Evolutionary conservation across 1,140 invertebrate species (phyloP), one percentile per base, ranked within the genome.

Genomic region (Lordiphosa stackelbergi): DNA sequence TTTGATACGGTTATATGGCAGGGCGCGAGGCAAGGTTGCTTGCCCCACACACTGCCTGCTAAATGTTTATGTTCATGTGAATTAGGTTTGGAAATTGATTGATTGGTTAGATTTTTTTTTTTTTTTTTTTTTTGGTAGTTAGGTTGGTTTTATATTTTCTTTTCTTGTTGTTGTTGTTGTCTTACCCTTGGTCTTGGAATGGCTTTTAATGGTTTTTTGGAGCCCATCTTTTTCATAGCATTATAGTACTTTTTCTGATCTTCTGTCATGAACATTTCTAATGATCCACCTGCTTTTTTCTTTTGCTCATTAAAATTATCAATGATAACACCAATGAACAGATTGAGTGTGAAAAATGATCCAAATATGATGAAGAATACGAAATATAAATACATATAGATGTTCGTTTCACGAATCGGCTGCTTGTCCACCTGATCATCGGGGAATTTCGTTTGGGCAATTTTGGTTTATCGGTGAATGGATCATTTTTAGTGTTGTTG

Each of bases 171-270:
- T 68, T 69, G 64, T 84, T 84, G 71, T 86, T 84, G 69, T 87
- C 87, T 91, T 91, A 97, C 96, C 91, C 93, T 96, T 73, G 98
- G 97, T 88, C 96, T 93, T 69, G 97, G 97, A 88, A 97, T 98
- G 60, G 97, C 97, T 91, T 99, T 99, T 85, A 98, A 91, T 37
- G 97, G 98, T 89, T 98, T 97, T 89, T 98, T 99, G 35, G 95
- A 97, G 69, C 96, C 96, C 96, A 99, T 98, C 90, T 98, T 98
- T 89, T 99, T 99, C 98, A 99, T 99, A 52, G 97, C 97, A 89
- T 98, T 98, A 90, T 99, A 99, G 89, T 99, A 99, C 90, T 99
- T 99, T 92, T 99, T 99, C 90, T 99, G 98, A 90, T 99, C 97
- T 89, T 99, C 97, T 69, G 97, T 99, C 97, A 99, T 99, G 91